These are phyloP conservation scores for Rhagoletis pomonella DNA, from an alignment of 1,140 invertebrate species.

Conservation along the genomic window DNA sequence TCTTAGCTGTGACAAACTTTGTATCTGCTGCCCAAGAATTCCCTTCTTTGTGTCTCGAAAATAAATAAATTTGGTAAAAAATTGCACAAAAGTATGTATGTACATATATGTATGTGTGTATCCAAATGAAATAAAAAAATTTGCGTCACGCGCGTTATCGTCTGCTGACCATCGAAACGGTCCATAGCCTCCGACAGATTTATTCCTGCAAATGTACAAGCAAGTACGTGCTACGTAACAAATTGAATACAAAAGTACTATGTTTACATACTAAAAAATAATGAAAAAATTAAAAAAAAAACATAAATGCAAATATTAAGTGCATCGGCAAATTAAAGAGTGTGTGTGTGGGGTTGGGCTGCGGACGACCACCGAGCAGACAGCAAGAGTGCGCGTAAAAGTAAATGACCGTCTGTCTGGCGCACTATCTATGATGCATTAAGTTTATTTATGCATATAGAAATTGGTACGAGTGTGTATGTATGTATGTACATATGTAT, in stretches of 20 bases:
- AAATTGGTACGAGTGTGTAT: neutral
- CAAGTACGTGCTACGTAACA: neutral
- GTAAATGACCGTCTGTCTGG: slow-evolving; percentile 37
- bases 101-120: too few species aligned
- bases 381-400: neutral
- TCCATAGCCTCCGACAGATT: neutral
- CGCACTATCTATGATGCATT: neutral
- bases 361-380: neutral
- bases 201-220: neutral
- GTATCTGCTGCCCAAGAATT: too few species aligned
- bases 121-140: neutral
- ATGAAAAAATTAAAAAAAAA: slow-evolving; percentile 7
- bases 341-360: neutral
- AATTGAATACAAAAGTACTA: neutral
- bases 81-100: too few species aligned
- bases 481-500: neutral
- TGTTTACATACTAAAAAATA: neutral
- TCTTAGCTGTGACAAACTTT: too few species aligned
- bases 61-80: too few species aligned
- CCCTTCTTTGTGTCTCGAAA: too few species aligned
- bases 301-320: neutral
- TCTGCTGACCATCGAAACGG: slow-evolving; percentile 14
- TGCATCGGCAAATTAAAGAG: slow-evolving; percentile 7
- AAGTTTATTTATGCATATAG: neutral
- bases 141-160: neutral